Percentiles rank a stretch among this genome's conserved stretches.
These are phyloP conservation scores for Actinemys pallida DNA, from an alignment of 2,113 vertebrate genomes.

Conservation along the genomic window DNA sequence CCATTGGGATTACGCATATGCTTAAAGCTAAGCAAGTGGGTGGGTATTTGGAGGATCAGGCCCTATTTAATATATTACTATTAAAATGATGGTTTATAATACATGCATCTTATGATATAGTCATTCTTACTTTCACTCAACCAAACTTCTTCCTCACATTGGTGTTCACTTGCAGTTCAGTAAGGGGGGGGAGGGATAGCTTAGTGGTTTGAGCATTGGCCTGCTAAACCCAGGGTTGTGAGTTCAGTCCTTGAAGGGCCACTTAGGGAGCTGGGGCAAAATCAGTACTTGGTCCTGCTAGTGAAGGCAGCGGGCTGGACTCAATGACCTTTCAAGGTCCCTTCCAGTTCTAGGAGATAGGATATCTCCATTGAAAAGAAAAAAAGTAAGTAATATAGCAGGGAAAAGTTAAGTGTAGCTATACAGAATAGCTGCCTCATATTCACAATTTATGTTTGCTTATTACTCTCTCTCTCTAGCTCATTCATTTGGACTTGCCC, in stretches of 20 bases:
- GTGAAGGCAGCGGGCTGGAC: too few species aligned
- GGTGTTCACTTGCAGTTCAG: not conserved
- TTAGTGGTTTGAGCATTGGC: too few species aligned
- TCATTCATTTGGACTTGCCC: not conserved
- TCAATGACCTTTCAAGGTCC: too few species aligned
- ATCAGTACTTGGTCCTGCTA: too few species aligned
- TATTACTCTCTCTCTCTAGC: not conserved
- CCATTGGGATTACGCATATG: not conserved
- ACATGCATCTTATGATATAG: not conserved
- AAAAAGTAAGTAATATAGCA: not conserved
- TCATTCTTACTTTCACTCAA: not conserved
- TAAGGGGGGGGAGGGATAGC: too few species aligned
- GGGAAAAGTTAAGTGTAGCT: not conserved
- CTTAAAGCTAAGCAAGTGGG: not conserved
- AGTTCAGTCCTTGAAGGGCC: too few species aligned
- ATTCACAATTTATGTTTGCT: not conserved
- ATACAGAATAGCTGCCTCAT: not conserved
- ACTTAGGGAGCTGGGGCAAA: too few species aligned
- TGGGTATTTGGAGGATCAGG: not conserved
- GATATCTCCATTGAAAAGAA: too few species aligned
- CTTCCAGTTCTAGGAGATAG: too few species aligned
- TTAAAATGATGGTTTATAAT: not conserved
- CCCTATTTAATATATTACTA: not conserved
- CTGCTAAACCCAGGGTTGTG: too few species aligned
- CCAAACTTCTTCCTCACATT: accelerated